These are phyloP conservation scores for Archegozetes longisetosus DNA, from an alignment of 1,140 invertebrate species.

Conservation along the genomic window DNA sequence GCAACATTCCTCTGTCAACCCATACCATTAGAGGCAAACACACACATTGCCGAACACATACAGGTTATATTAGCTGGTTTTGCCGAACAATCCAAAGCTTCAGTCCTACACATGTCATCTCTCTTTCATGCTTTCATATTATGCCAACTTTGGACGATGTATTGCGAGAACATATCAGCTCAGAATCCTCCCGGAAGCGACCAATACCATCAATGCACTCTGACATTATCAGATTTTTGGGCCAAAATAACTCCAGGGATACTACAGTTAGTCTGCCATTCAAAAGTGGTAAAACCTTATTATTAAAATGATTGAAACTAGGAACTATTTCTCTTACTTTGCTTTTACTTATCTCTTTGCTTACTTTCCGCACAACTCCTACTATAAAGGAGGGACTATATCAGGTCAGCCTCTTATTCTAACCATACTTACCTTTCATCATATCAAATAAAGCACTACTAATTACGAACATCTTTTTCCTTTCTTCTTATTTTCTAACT, in stretches of 20 bases:
- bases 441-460: constrained; percentile 2
- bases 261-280: constrained; percentile 77
- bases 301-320: background rate
- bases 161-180: constrained; percentile 70
- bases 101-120: constrained; percentile 76
- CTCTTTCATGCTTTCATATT: constrained; percentile 49
- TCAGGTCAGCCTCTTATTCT: constrained; percentile 16
- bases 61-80: constrained; percentile 85
- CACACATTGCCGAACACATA: constrained; percentile 90
- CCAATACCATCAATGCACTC: constrained; percentile 29
- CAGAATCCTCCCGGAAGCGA: constrained; percentile 39
- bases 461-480: too few relatives aligned
- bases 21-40: constrained; percentile 84
- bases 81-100: constrained; percentile 82
- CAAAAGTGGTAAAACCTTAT: constrained; percentile 58
- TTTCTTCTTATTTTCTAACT: constrained; percentile 7
- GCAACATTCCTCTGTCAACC: constrained; percentile 43
- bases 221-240: constrained; percentile 85
- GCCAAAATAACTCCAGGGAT: constrained; percentile 89
- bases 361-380: background rate
- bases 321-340: background rate
- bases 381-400: constrained; percentile 9
- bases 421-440: constrained; percentile 13
- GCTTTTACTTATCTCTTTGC: background rate
- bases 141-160: constrained; percentile 86